Evolutionary conservation across 1,140 invertebrate species (phyloP).

Genomic region (Musca vetustissima): DNA sequence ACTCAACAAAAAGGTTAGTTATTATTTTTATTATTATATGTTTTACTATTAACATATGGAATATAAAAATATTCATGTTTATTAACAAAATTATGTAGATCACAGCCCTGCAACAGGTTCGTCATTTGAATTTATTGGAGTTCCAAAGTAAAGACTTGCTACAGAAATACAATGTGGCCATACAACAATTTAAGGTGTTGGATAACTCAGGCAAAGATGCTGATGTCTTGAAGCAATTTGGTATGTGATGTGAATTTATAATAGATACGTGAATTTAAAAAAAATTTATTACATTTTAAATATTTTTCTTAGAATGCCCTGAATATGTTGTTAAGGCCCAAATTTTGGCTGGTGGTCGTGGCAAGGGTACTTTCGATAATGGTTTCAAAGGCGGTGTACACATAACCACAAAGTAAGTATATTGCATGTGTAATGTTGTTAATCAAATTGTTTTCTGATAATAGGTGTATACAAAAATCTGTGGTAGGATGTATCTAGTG

Average conservation of each 20-base stretch:
- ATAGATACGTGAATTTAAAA: no score
- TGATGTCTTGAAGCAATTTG: constrained; percentile 71
- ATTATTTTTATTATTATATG: no score
- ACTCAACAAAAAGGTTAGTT: constrained; percentile 19
- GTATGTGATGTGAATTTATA: constrained; percentile 70
- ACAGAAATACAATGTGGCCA: constrained; percentile 81
- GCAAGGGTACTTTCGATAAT: constrained; percentile 94
- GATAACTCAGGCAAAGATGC: constrained; percentile 68
- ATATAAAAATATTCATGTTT: no score
- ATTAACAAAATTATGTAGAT: constrained; percentile 22
- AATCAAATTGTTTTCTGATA: no score
- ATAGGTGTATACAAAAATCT: no score
- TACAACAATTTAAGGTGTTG: constrained; percentile 92
- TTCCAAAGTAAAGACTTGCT: constrained; percentile 97
- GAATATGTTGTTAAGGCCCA: constrained; percentile 99
- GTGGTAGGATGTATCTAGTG: no score
- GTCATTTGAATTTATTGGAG: constrained; percentile 91
- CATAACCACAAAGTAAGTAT: constrained; percentile 87
- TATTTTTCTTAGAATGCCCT: constrained; percentile 53
- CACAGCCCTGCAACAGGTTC: constrained; percentile 39
- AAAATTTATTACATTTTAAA: constrained; percentile 1
- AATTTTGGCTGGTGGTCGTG: constrained; percentile 95
- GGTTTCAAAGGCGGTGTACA: constrained; percentile 99
- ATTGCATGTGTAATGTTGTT: no score
- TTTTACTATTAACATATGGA: no score